These are phyloP conservation scores for Dendrolimus houi DNA, from an alignment of 2,888 invertebrate genomes.

Conservation along the genomic window DNA sequence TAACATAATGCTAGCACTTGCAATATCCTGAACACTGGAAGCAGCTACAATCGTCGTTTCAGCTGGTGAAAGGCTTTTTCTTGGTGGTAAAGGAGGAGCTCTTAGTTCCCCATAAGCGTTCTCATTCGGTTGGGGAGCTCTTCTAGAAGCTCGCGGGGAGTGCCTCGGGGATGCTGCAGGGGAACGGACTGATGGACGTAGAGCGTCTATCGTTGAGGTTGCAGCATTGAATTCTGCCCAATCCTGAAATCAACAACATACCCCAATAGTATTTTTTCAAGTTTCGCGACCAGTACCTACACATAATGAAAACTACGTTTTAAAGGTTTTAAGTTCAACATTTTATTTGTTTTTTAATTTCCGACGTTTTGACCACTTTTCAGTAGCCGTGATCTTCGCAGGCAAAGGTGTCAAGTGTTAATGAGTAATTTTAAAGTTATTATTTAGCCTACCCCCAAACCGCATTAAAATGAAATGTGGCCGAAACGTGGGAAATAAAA, in stretches of 20 bases:
- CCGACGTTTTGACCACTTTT: no score
- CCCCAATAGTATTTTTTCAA: no score
- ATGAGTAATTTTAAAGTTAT: no score
- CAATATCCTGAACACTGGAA: constrained; percentile 60
- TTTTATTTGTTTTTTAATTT: no score
- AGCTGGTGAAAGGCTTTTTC: constrained; percentile 72
- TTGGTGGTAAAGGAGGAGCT: constrained; percentile 73
- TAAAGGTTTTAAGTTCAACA: no score
- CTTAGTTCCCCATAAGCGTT: constrained; percentile 62
- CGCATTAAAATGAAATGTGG: no score
- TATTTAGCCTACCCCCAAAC: no score
- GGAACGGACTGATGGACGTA: constrained; percentile 66
- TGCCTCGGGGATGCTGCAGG: constrained; percentile 77
- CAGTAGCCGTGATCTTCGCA: no score
- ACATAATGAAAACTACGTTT: no score
- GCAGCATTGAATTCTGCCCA: constrained; percentile 80
- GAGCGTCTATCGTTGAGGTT: constrained; percentile 77
- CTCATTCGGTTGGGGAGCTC: constrained; percentile 36
- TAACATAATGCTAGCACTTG: constrained; percentile 43
- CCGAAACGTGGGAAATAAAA: no score
- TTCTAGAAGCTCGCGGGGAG: constrained; percentile 48
- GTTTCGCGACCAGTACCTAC: no score
- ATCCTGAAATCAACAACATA: constrained; percentile 48
- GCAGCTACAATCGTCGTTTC: constrained; percentile 48
- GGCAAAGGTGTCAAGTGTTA: no score